phyloP scores from a whole-genome alignment of 2,888 invertebrate species.

The Ornithoptera alexandrae region DNA sequence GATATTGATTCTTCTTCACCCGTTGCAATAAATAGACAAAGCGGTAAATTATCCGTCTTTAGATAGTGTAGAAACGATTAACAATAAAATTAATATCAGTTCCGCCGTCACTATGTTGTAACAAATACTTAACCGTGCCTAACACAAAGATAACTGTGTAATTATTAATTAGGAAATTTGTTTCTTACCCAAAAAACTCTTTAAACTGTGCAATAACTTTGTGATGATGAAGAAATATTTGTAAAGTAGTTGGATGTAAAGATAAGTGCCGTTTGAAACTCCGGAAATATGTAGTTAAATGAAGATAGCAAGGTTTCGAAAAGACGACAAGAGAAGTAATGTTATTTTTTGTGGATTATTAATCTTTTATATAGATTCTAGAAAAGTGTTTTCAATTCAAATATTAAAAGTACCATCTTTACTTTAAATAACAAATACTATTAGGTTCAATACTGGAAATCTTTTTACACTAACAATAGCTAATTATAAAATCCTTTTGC shows the following conservation, averaged over 20 bases:
- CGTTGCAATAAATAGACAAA: not conserved
- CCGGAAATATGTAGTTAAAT: not conserved
- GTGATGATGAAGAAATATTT: not conserved
- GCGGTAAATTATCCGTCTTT: not conserved
- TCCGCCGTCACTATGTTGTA: conserved; percentile 39
- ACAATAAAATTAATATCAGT: not conserved
- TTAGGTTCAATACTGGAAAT: too few relatives aligned
- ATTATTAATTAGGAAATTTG: not conserved
- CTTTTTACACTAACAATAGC: too few relatives aligned
- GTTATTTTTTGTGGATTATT: not conserved
- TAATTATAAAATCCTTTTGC: too few relatives aligned
- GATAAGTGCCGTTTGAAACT: not conserved
- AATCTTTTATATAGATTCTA: not conserved
- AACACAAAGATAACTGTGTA: conserved; percentile 39
- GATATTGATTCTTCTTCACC: too few relatives aligned
- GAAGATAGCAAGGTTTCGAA: not conserved
- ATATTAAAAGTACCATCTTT: too few relatives aligned
- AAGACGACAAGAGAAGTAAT: not conserved
- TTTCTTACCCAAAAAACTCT: not conserved
- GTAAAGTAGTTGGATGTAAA: not conserved
- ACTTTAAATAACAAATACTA: too few relatives aligned
- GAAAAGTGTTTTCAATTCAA: not conserved
- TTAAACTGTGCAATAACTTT: not conserved
- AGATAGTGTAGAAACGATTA: not conserved
- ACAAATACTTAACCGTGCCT: conserved; percentile 43